Conservation (phyloP, 2,888 invertebrate genomes). For the Eupithecia abbreviata region DNA sequence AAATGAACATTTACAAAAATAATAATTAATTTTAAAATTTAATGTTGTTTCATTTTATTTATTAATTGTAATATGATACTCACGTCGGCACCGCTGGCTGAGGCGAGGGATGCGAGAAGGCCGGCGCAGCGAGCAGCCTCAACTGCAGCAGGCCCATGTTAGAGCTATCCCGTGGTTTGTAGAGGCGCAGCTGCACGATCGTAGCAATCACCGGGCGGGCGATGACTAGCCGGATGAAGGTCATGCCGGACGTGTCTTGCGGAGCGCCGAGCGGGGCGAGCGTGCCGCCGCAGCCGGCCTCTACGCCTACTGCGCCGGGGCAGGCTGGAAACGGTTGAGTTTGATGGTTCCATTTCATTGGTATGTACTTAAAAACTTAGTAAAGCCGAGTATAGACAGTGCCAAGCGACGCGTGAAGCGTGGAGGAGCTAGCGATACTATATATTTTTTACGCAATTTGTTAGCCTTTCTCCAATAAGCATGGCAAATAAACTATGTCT, state of each 20-base stretch:
- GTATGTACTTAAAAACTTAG: no score
- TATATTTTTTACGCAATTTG: no score
- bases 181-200: slow-evolving; percentile 88
- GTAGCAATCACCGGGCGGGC: slow-evolving; percentile 93
- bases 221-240: slow-evolving; percentile 92
- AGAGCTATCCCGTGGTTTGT: slow-evolving; percentile 94
- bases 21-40: no score
- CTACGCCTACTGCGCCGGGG: slow-evolving; percentile 94
- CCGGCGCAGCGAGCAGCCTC: slow-evolving; percentile 91
- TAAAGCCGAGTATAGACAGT: no score
- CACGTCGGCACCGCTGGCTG: slow-evolving; percentile 57
- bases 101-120: slow-evolving; percentile 85
- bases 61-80: slow-evolving; percentile 33
- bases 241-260: slow-evolving; percentile 93
- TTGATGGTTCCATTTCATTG: neutral
- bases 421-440: no score
- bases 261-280: slow-evolving; percentile 93
- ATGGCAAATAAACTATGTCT: no score
- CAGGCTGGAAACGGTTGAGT: slow-evolving; percentile 83
- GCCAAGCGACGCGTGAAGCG: no score
- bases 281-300: slow-evolving; percentile 91
- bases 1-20: no score
- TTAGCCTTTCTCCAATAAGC: no score
- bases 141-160: slow-evolving; percentile 95
- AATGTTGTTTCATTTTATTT: no score